Percentiles rank a stretch among this genome's conserved stretches.
phyloP scores from a whole-genome alignment of 2,888 invertebrate species.

The Caenorhabditis drosophilae region DNA sequence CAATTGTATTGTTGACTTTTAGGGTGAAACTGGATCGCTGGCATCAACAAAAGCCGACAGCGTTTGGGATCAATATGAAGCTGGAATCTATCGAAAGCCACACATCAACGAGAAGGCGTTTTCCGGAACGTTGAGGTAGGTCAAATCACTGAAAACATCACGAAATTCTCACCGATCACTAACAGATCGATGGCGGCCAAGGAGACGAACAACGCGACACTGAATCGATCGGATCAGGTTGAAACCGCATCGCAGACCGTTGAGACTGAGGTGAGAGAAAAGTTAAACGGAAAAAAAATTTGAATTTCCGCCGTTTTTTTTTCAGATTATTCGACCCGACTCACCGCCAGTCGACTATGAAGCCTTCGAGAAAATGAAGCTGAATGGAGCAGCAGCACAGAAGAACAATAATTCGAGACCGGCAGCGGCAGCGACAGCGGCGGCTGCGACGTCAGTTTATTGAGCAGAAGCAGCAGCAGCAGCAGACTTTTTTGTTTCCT shows the following conservation, averaged over 20 bases:
- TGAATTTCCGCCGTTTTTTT: neutral
- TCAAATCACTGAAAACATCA: neutral
- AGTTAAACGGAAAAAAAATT: too few species aligned
- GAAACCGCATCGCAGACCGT: slow-evolving; percentile 46
- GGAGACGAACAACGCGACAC: slow-evolving; percentile 36
- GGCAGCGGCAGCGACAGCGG: too few species aligned
- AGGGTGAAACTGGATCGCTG: slow-evolving; percentile 9
- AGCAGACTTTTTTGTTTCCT: too few species aligned
- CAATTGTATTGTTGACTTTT: neutral
- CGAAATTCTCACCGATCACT: too few species aligned
- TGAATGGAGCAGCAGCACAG: slow-evolving; percentile 18
- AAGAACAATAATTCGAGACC: neutral
- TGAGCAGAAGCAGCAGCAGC: too few species aligned
- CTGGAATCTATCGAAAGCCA: slow-evolving; percentile 64
- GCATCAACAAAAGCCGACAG: slow-evolving; percentile 29
- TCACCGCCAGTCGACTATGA: slow-evolving; percentile 67
- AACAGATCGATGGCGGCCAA: slow-evolving; percentile 42
- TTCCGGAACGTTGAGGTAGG: slow-evolving; percentile 47
- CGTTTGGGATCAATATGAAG: slow-evolving; percentile 61
- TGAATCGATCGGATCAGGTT: slow-evolving; percentile 30
- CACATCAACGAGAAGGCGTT: slow-evolving; percentile 62
- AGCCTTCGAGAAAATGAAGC: slow-evolving; percentile 35
- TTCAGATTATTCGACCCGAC: slow-evolving; percentile 56
- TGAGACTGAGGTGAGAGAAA: slow-evolving; percentile 40
- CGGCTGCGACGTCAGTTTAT: too few species aligned